Percentiles rank a stretch among this genome's conserved stretches.
Evolutionary conservation across 2,797 vertebrate genomes (phyloP).

Genomic region (Morelia viridis): DNA sequence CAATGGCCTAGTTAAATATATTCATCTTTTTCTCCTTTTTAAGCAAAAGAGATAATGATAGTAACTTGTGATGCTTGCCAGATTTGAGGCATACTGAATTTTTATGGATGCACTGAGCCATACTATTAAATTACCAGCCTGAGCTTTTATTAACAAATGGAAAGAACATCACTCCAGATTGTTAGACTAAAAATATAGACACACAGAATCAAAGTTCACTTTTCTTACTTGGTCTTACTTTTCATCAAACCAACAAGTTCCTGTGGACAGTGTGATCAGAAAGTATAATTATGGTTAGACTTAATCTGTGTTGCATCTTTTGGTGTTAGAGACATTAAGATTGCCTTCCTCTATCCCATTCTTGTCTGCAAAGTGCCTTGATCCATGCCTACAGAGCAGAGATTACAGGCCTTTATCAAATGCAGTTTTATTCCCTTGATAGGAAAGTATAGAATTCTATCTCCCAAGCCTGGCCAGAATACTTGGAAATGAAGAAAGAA

Average conservation of each 20-base stretch:
- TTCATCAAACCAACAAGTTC: neutral
- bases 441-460: neutral
- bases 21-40: neutral
- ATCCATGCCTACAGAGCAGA: neutral
- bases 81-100: conserved; percentile 40
- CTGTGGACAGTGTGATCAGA: neutral
- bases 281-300: neutral
- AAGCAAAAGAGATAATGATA: neutral
- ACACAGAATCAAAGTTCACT: neutral
- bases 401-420: neutral
- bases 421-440: neutral
- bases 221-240: neutral
- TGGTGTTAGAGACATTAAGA: neutral
- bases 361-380: neutral
- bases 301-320: neutral
- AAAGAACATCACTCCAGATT: neutral
- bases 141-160: conserved; percentile 15
- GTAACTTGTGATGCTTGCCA: neutral
- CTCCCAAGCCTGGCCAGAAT: too few species aligned
- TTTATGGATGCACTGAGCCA: conserved; percentile 31
- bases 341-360: neutral
- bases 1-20: conserved; percentile 9
- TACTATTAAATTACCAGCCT: conserved; percentile 25
- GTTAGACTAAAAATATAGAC: neutral
- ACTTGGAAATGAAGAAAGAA: neutral